Conservation (phyloP, 1,140 invertebrate species). For the Drosophila navojoa region DNA sequence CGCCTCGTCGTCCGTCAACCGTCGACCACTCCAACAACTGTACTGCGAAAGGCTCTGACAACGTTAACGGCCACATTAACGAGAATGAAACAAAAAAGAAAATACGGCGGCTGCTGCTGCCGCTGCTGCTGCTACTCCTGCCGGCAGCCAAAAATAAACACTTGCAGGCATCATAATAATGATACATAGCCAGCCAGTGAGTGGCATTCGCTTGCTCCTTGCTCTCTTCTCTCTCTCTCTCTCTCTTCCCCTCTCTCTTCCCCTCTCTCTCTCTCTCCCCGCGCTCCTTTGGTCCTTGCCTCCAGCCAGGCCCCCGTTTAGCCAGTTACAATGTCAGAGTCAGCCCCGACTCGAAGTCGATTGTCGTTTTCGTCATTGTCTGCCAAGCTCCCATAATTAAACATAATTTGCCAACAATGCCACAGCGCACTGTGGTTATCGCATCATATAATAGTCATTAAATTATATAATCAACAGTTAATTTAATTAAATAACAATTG, state of each 20-base stretch:
- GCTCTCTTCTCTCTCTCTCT: not conserved
- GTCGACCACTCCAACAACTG: slow-evolving; percentile 36
- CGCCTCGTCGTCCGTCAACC: not conserved
- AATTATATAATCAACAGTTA: not conserved
- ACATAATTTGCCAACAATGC: slow-evolving; percentile 44
- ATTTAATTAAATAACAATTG: no score
- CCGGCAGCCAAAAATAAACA: slow-evolving; percentile 77
- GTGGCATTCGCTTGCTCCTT: slow-evolving; percentile 39
- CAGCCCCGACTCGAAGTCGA: slow-evolving; percentile 30
- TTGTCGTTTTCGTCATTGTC: slow-evolving; percentile 59
- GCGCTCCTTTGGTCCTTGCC: slow-evolving; percentile 39
- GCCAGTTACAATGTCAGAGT: slow-evolving; percentile 31
- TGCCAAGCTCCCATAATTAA: slow-evolving; percentile 72
- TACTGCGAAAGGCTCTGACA: slow-evolving; percentile 75
- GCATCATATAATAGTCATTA: not conserved
- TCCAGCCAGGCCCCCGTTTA: slow-evolving; percentile 57
- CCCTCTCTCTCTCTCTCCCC: not conserved
- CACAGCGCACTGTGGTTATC: slow-evolving; percentile 49
- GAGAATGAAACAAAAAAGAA: slow-evolving; percentile 38
- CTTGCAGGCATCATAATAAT: slow-evolving; percentile 76
- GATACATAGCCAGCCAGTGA: slow-evolving; percentile 69
- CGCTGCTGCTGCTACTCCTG: slow-evolving; percentile 21
- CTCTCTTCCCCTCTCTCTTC: not conserved
- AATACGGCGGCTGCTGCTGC: no score
- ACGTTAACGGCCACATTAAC: slow-evolving; percentile 79